Base-by-base conservation (phyloP, 92 coral and sea anemone genomes). In the Parazoanthus darwini region DNA sequence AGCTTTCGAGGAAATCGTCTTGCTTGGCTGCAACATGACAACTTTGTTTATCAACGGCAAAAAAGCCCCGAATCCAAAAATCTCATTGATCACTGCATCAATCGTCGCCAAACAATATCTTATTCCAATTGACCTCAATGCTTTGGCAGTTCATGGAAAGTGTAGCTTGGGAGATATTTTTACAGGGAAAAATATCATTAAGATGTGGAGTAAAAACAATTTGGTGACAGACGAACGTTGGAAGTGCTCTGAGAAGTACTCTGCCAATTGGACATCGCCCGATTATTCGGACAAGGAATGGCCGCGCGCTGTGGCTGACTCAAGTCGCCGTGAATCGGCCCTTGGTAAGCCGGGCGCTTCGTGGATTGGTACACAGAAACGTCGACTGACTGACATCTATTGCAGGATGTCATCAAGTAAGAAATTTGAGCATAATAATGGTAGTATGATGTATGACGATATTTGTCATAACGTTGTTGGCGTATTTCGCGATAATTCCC, bases 11-110 rank as follows among this genome's bases (percentile, higher is more conserved):
- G 22, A 79, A 79, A 37, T 46, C 23, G 15, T 50, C 10, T 50
- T 79, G 82, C 65, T 79, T 51, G 82, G 82, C 15, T 79, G 82
- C 42, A 79, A 79, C 82, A 79, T 25, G 82, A 79, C 82, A 50
- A 50, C 82, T n/a, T 51, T 79, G 56, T 79, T 48, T 51, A 59
- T 79, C 14, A 68, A 79, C 66, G 68, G 82, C 20, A 79, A 79
- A 25, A 11, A 20, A 15, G 29, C 37, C 9, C 38, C 29, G 8
- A 9, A 11, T 25, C 16, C 39, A 18, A 48, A 25, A 10, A 18
- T 3, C 38, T 23, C 37, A 35, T 23, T 51, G 8, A 79, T 79
- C 29, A 11, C 82, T 15, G 15, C 39, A 20, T 25, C 37, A 13
- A 23, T 79, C 7, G 66, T 79, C 11, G 82, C 67, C 15, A 48